These are phyloP conservation scores for Esox lucius DNA, from an alignment of 2,797 vertebrate genomes.

Conservation along the genomic window DNA sequence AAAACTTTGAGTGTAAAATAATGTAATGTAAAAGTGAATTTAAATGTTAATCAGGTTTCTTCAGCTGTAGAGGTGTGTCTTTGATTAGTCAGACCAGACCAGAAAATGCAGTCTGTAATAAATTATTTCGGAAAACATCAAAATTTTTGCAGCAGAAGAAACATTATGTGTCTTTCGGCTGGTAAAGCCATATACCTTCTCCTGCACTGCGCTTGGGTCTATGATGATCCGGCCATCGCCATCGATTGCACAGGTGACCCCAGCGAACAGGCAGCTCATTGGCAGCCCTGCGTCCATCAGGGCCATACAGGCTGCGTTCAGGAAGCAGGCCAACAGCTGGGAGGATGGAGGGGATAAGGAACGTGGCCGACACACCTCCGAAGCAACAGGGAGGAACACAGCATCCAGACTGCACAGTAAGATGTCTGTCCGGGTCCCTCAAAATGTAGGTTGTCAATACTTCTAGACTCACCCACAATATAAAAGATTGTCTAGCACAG, in stretches of 20 bases:
- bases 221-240: slow-evolving; percentile 75
- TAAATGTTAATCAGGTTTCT: not conserved
- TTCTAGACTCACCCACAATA: no score
- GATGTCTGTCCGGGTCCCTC: no score
- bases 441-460: no score
- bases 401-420: no score
- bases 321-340: slow-evolving; percentile 84
- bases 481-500: no score
- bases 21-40: not conserved
- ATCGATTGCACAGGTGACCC: slow-evolving; percentile 84
- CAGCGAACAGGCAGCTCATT: slow-evolving; percentile 86
- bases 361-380: not conserved
- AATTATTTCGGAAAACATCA: no score
- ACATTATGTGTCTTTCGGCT: not conserved
- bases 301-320: slow-evolving; percentile 88
- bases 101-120: no score
- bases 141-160: no score
- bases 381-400: not conserved
- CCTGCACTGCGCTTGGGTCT: slow-evolving; percentile 83
- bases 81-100: no score
- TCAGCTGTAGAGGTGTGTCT: no score
- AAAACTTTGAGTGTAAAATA: not conserved
- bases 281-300: slow-evolving; percentile 89
- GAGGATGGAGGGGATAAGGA: slow-evolving; percentile 31
- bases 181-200: slow-evolving; percentile 76